Evolutionary conservation across 2,797 vertebrate species (phyloP).

Genomic region (Tiaroga cobitis): DNA sequence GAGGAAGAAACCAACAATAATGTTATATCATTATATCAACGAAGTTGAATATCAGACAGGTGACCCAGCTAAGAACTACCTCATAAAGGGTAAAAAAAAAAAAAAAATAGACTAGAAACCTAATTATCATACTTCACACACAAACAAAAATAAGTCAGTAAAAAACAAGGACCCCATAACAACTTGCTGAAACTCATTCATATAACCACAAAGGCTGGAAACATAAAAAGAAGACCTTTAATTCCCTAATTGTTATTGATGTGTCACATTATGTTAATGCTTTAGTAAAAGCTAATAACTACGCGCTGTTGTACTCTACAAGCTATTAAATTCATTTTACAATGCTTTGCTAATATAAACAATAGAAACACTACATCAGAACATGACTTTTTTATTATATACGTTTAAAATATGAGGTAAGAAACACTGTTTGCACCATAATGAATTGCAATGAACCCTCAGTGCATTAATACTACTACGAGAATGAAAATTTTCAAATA

Average conservation of each 20-base stretch:
- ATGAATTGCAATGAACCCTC: slow-evolving; percentile 37
- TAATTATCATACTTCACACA: neutral
- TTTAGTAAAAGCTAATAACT: slow-evolving; percentile 62
- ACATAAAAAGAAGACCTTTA: slow-evolving; percentile 64
- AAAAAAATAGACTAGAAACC: neutral
- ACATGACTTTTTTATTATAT: slow-evolving; percentile 9
- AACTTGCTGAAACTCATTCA: slow-evolving; percentile 65
- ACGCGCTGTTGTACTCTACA: slow-evolving; percentile 56
- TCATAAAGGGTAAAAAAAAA: neutral
- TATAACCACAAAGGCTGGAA: slow-evolving; percentile 65
- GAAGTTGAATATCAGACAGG: slow-evolving; percentile 68
- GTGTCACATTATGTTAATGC: slow-evolving; percentile 69
- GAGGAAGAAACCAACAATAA: slow-evolving; percentile 68
- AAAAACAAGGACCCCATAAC: slow-evolving; percentile 50
- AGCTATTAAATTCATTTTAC: slow-evolving; percentile 67
- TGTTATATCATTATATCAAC: slow-evolving; percentile 64
- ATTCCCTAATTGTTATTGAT: slow-evolving; percentile 79
- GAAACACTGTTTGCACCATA: slow-evolving; percentile 9
- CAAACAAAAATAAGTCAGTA: neutral
- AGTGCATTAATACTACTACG: slow-evolving; percentile 41
- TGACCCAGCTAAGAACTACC: neutral
- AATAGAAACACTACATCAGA: slow-evolving; percentile 48
- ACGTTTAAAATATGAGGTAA: slow-evolving; percentile 27
- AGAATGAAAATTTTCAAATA: slow-evolving; percentile 1
- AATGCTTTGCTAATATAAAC: slow-evolving; percentile 48